A percentile compares a stretch with the other conserved stretches of the same genome.
phyloP scores from a whole-genome alignment of 1,140 invertebrate genomes.

The Coelopa frigida region DNA sequence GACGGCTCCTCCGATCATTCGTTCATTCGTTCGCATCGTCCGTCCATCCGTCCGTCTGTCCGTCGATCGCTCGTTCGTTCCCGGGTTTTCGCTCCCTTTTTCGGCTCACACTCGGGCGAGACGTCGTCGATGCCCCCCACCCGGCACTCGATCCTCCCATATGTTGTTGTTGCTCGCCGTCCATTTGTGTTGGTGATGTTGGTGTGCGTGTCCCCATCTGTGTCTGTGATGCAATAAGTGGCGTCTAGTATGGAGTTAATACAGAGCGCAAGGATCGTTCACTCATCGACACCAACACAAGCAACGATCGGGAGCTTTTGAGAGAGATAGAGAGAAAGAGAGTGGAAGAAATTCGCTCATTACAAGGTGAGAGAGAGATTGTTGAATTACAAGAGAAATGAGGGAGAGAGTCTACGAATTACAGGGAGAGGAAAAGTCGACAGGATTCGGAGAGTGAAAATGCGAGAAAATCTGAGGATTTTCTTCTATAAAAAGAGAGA shows the following conservation, averaged over 20 bases:
- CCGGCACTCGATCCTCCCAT: background rate
- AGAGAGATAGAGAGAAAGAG: conserved; percentile 1
- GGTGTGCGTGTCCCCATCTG: background rate
- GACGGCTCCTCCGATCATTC: background rate
- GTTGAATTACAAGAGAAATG: too few species aligned
- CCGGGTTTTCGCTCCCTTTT: conserved; percentile 36
- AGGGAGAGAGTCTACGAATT: too few species aligned
- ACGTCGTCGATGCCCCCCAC: background rate
- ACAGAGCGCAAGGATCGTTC: conserved; percentile 6
- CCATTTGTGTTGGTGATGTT: background rate
- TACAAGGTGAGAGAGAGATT: too few species aligned
- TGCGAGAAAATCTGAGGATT: too few species aligned
- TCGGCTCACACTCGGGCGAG: conserved; percentile 23
- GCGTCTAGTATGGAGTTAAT: conserved; percentile 15
- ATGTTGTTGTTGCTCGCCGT: background rate
- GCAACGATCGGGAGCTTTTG: too few species aligned
- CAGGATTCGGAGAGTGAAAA: too few species aligned
- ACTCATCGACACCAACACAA: too few species aligned
- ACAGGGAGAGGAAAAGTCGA: too few species aligned
- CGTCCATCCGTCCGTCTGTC: background rate
- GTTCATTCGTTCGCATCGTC: background rate
- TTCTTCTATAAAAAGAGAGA: too few species aligned
- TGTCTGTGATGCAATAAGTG: conserved; percentile 14
- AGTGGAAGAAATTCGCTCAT: background rate
- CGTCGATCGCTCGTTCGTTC: background rate